Conservation (phyloP, 2,888 invertebrate species). For the Lissonota sp. region DNA sequence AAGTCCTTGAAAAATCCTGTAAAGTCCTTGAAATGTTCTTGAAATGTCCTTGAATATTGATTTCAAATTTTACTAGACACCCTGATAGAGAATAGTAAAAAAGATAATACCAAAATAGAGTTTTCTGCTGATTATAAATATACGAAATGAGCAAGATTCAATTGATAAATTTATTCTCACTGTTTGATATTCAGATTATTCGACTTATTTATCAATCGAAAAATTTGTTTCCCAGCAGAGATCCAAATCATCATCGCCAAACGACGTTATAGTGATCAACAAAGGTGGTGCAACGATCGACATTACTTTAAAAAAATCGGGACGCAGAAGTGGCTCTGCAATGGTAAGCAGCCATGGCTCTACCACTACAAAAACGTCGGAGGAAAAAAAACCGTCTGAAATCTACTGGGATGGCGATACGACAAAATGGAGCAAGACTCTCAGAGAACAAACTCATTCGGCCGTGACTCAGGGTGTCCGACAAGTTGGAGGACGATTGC, state of each 20-base stretch:
- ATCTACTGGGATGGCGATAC: slow-evolving; percentile 49
- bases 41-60: too few species aligned
- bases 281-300: slow-evolving; percentile 71
- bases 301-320: slow-evolving; percentile 72
- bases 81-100: neutral
- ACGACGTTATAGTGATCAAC: slow-evolving; percentile 62
- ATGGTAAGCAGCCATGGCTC: slow-evolving; percentile 68
- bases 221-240: slow-evolving; percentile 47
- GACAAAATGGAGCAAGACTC: slow-evolving; percentile 68
- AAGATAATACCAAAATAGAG: neutral
- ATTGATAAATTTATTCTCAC: neutral
- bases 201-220: neutral
- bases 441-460: slow-evolving; percentile 71
- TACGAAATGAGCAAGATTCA: neutral
- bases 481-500: slow-evolving; percentile 55
- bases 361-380: slow-evolving; percentile 61
- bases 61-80: too few species aligned
- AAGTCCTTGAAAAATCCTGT: too few species aligned
- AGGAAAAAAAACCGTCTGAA: slow-evolving; percentile 66
- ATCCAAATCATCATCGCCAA: slow-evolving; percentile 43
- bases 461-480: slow-evolving; percentile 70
- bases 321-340: slow-evolving; percentile 69
- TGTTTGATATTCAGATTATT: too few species aligned
- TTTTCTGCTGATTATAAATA: neutral
- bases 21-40: too few species aligned